Evolutionary conservation across 2,797 vertebrate genomes (phyloP), one percentile per base, ranked within the genome.

Genomic region (Peromyscus aztecus): DNA sequence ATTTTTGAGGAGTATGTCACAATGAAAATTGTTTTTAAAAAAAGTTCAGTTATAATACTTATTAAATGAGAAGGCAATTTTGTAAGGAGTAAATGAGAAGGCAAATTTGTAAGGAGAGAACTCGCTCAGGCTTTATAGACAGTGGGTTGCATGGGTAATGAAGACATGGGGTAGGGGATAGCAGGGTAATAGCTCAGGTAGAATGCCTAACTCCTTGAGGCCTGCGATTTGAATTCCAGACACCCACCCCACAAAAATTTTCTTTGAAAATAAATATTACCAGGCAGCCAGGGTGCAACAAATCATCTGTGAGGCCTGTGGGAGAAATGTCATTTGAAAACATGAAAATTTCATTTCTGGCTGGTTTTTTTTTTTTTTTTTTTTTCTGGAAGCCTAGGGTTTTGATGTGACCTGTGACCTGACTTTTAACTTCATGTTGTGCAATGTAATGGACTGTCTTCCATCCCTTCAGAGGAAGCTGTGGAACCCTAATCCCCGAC

Each of bases 331-430:
- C 24, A 80, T 80, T 27, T 85, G 84, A 80, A 93, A 93, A 73
- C 49, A 57, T 77, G 63, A 86, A 95, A 37, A 78, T 80, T 89
- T 85, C 91, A 40, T 84, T 73, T 52, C 24, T 94, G 31, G 1
- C 46, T 61, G 82, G 2, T 6, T 11, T 49, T 49, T 1, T 49
- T 12, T 3, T 6, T 11, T 49, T 49, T 1, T 49, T 12, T 46
- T 46, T 55, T 77, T 17, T 46, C 86, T 90, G 65, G 71, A 75
- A 69, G 23, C 49, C 71, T 71, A 69, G 69, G 87, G 7, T 94
- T 93, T 87, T 87, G 27, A 69, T 92, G 52, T 77, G 59, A 17
- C 31, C 71, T 87, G 43, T 77, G 65, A 31, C 37, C 49, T 87
- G 37, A 73, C 2, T 37, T 90, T 88, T 85, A 31, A 94, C 31